Conservation (phyloP, 1,140 invertebrate species). For the Cylas formicarius region DNA sequence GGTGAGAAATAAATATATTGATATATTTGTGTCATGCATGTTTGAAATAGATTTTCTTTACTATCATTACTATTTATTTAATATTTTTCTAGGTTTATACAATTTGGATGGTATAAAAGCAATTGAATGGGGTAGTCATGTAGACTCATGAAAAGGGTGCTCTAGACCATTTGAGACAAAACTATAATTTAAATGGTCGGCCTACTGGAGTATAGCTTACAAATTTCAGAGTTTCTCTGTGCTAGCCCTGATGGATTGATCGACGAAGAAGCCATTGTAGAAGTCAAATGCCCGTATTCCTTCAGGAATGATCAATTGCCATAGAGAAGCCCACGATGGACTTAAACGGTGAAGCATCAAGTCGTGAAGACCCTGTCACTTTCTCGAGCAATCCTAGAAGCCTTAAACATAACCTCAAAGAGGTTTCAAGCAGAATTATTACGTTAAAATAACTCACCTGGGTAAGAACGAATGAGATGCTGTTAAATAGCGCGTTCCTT, state of each 20-base stretch:
- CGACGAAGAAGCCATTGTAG: constrained; percentile 22
- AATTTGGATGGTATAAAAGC: constrained; percentile 23
- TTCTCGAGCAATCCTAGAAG: too few relatives aligned
- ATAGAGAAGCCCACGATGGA: too few relatives aligned
- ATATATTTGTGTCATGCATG: neutral
- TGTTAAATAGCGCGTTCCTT: too few relatives aligned
- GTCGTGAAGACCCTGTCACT: too few relatives aligned
- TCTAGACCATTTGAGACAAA: constrained; percentile 11
- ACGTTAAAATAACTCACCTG: too few relatives aligned
- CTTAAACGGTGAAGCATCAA: too few relatives aligned
- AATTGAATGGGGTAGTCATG: constrained; percentile 23
- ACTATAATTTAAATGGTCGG: constrained; percentile 11
- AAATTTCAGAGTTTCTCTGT: constrained; percentile 19
- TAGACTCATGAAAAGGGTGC: constrained; percentile 21
- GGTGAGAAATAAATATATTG: constrained; percentile 5
- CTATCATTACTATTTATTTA: constrained; percentile 2
- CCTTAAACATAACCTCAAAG: too few relatives aligned
- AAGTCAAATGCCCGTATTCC: constrained; percentile 29
- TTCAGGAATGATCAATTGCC: constrained; percentile 17
- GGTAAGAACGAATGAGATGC: too few relatives aligned
- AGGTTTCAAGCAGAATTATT: too few relatives aligned
- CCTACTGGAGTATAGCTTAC: constrained; percentile 22
- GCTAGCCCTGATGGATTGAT: constrained; percentile 27
- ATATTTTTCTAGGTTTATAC: constrained; percentile 15
- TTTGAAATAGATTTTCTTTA: neutral